Conservation (phyloP, 2,113 vertebrate genomes). For the Oxygymnocypris stewartii region DNA sequence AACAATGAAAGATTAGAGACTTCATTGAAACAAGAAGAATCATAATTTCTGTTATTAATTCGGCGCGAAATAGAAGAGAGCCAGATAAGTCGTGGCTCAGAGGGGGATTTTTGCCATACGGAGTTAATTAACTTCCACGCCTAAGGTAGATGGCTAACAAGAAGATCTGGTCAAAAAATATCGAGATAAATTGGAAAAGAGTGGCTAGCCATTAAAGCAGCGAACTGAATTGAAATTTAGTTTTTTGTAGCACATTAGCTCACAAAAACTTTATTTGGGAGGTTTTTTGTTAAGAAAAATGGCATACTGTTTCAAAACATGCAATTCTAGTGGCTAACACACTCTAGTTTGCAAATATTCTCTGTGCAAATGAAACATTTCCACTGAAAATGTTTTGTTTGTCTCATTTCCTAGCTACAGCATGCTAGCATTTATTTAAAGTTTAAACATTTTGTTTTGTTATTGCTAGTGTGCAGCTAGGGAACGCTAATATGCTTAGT, state of each 20-base stretch:
- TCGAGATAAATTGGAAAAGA: background rate
- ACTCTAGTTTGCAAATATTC: background rate
- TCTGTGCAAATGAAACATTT: background rate
- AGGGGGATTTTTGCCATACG: constrained; percentile 36
- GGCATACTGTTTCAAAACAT: background rate
- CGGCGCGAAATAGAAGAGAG: constrained; percentile 19
- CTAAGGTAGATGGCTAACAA: background rate
- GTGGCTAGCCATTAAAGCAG: background rate
- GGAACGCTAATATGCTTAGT: no score
- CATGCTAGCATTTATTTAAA: background rate
- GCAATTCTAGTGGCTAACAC: background rate
- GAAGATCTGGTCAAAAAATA: background rate
- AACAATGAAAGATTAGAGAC: constrained; percentile 39
- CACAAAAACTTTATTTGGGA: background rate
- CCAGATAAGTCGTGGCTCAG: constrained; percentile 14
- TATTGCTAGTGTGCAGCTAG: background rate
- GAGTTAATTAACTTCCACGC: constrained; percentile 35
- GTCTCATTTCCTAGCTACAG: background rate
- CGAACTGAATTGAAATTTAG: no score
- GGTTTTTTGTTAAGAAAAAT: background rate
- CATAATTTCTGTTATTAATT: constrained; percentile 41
- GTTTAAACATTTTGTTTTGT: background rate
- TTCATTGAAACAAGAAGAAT: constrained; percentile 38
- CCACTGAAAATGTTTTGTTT: background rate
- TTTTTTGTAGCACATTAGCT: background rate